phyloP scores from a whole-genome alignment of 2,888 invertebrate species.

The Lasioglossum malachurum region DNA sequence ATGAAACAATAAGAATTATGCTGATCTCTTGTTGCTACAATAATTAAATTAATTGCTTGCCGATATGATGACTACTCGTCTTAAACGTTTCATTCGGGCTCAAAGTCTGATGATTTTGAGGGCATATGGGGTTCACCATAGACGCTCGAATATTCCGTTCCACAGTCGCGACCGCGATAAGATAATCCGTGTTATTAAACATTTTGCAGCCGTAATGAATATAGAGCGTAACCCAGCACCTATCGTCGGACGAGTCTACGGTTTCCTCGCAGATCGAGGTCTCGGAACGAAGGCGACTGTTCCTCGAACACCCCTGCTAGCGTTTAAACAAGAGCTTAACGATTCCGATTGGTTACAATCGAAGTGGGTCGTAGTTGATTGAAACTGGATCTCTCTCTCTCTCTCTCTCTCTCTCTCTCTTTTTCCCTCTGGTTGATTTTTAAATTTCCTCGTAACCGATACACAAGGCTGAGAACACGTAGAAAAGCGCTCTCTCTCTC shows the following conservation, averaged over 20 bases:
- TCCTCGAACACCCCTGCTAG: background rate
- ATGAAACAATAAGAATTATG: no score
- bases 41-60: background rate
- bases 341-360: background rate
- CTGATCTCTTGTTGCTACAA: background rate
- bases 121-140: background rate
- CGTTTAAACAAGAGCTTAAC: slow-evolving; percentile 8
- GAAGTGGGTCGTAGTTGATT: slow-evolving; percentile 34
- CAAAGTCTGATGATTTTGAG: background rate
- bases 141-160: background rate
- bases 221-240: slow-evolving; percentile 19
- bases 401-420: background rate
- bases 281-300: background rate
- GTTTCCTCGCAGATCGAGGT: background rate
- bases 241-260: slow-evolving; percentile 14
- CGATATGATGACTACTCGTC: background rate
- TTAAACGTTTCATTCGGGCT: background rate
- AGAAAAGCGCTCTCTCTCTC: background rate
- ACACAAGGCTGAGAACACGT: slow-evolving; percentile 4
- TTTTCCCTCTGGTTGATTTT: background rate
- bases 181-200: slow-evolving; percentile 55
- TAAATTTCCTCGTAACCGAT: slow-evolving; percentile 16
- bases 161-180: slow-evolving; percentile 39
- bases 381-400: slow-evolving; percentile 17
- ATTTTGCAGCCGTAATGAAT: slow-evolving; percentile 42